phyloP scores from a whole-genome alignment of 2,888 invertebrate species.

The Desoria tigrina region DNA sequence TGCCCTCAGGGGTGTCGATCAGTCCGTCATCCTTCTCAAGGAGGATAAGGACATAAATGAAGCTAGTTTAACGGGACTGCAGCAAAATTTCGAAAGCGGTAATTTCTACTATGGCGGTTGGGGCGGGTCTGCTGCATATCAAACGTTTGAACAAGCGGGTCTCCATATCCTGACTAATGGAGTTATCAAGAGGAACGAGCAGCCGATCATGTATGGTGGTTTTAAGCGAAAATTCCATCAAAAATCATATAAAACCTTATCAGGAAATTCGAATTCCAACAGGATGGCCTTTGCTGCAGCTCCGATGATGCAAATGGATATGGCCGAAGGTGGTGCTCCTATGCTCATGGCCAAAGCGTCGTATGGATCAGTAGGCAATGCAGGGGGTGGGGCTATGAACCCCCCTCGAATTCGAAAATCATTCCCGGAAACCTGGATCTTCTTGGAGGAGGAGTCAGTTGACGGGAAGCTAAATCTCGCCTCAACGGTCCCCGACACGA shows the following conservation, averaged over 20 bases:
- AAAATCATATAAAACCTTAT: background rate
- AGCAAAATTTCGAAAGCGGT: constrained; percentile 62
- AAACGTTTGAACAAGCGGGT: constrained; percentile 18
- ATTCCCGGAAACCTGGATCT: constrained; percentile 56
- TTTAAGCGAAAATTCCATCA: background rate
- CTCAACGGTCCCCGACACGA: constrained; percentile 30
- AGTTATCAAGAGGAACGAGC: background rate
- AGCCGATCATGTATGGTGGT: background rate
- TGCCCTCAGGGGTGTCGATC: constrained; percentile 83
- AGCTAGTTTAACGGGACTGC: constrained; percentile 65
- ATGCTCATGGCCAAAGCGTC: background rate
- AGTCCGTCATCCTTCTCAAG: constrained; percentile 69
- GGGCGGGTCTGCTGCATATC: constrained; percentile 4
- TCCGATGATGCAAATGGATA: constrained; percentile 12
- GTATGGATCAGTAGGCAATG: background rate
- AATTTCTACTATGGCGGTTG: constrained; percentile 39
- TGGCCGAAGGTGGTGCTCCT: background rate
- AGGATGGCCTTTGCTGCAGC: constrained; percentile 1
- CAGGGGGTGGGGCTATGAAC: background rate
- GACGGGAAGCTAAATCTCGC: background rate
- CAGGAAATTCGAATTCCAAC: too few species aligned
- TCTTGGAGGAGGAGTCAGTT: constrained; percentile 42
- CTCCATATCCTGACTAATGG: constrained; percentile 19
- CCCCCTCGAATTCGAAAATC: constrained; percentile 51
- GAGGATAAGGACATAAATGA: constrained; percentile 55